Base-by-base conservation (phyloP, 1,140 invertebrate species). In the Tigriopus japonicus region DNA sequence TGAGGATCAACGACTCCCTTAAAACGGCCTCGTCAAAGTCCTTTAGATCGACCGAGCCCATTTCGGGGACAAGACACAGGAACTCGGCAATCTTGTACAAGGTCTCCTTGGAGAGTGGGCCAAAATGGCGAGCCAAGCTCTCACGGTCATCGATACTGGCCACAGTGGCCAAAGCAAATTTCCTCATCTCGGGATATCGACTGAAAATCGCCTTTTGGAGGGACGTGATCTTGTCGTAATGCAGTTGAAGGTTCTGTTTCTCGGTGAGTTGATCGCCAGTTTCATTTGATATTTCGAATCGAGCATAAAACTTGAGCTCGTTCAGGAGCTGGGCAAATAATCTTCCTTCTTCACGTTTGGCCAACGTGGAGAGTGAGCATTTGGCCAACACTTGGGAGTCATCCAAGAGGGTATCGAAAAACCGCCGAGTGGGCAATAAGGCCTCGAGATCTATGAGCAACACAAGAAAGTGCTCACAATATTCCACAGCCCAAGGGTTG, bases 271-370 rank as follows among this genome's bases (percentile, higher is more conserved):
- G 86, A 70, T 96, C 89, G 0, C 96, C 96, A 1, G 84, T 89
- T 66, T 89, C 83, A 70, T 98, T 93, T 72, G 89, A 94, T 61
- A 99, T 98, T 74, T 99, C 96, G 75, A 98, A 99, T 62, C 86
- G 78, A 0, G 87, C 82, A 73, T 98, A 99, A 68, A 97, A 96
- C 70, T 92, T 92, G 12, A 99, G 73, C 82, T 93, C 94, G 63
- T 95, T 86, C 64, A 98, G 70, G 3, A 99, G 74, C 84, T 97
- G 75, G 23, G 80, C 76, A 72, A 98, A 98, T 0, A 99, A 75
- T 68, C 86, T 85, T 42, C 94, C 94, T 69, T 97, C 92, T 9
- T 78, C 74, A 63, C 88, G 74, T 59, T 79, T 73, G 14, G 80
- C 68, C 12, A 97, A 75, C 63, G 80, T 75, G 5, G 88, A 86